A percentile compares a stretch with the other conserved stretches of the same genome.
Conservation (phyloP, 2,797 vertebrate species). For the Cynopterus sphinx region DNA sequence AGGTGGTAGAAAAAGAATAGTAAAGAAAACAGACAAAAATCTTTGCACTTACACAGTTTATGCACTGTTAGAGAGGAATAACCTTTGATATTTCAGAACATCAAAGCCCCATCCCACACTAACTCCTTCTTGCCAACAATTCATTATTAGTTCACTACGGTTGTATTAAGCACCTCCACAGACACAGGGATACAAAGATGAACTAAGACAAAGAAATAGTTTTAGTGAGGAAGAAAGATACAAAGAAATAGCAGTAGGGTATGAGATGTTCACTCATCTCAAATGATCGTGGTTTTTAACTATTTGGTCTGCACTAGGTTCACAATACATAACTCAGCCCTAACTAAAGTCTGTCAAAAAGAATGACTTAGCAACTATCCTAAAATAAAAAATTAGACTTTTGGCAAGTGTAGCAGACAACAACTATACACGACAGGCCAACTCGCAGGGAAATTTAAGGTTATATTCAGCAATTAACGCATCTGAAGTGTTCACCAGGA, state of each 20-base stretch:
- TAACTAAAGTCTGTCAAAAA: neutral
- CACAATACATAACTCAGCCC: constrained; percentile 1
- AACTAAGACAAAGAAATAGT: constrained; percentile 30
- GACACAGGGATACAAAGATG: neutral
- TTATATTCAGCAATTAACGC: neutral
- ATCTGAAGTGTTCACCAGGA: neutral
- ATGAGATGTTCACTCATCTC: neutral
- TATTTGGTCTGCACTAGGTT: neutral
- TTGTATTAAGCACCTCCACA: neutral
- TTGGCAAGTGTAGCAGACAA: neutral
- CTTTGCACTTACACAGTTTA: neutral
- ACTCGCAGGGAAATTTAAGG: neutral
- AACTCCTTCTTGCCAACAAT: neutral
- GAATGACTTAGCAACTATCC: constrained; percentile 7
- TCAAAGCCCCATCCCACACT: neutral
- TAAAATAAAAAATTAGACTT: constrained; percentile 33
- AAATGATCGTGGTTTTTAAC: neutral
- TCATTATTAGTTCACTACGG: neutral
- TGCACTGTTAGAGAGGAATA: neutral
- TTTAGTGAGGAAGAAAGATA: neutral
- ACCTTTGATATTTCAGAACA: neutral
- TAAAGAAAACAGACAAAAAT: neutral
- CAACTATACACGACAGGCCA: neutral
- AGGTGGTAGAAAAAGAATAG: neutral
- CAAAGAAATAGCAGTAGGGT: neutral